Evolutionary conservation across 2,888 invertebrate genomes (phyloP), one percentile per base, ranked within the genome.

Genomic region (Pyrrhia umbra): DNA sequence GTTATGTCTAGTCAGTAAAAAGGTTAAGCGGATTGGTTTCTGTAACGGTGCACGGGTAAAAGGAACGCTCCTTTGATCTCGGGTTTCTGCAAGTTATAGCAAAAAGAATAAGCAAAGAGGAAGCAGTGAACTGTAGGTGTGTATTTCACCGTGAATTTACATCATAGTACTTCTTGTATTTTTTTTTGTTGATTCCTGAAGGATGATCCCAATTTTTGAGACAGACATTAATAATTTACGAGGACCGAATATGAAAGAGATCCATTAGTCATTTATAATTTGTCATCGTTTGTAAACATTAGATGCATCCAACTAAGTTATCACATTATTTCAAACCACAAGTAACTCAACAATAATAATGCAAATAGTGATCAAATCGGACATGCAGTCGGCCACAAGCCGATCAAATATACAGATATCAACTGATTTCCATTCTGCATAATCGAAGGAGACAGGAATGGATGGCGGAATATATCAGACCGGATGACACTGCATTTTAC

Each of bases 401-500:
- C 18, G 27, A 75, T 69, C 56, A 69, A 75, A 75, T 67, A 72
- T 57, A 70, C 42, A 75, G 30, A 63, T 69, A 42, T 68, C 69
- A 49, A 68, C 79, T 66, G 72, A 75, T 72, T 75, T 67, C 59
- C 68, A 68, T 72, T 62, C 59, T 63, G 62, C 63, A 72, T 77
- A 67, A 78, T 63, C 68, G 46, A 59, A 66, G 66, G 40, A 64
- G 72, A 54, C 60, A 54, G 62, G 54, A 66, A 68, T 62, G 39
- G 61, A 75, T 45, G 52, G 59, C 59, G 15, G 68, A 68, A 71
- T 61, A 65, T 68, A 63, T 78, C 51, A 55, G 37, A 23, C 61
- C 51, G 56, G 55, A 59, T 76, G 76, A 79, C 61, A 68, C 40
- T 72, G 71, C 68, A 72, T 68, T 79, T 79, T 66, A 63, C 66